These are phyloP conservation scores for Brienomyrus longianalis DNA, from an alignment of 2,113 vertebrate genomes.

Conservation along the genomic window DNA sequence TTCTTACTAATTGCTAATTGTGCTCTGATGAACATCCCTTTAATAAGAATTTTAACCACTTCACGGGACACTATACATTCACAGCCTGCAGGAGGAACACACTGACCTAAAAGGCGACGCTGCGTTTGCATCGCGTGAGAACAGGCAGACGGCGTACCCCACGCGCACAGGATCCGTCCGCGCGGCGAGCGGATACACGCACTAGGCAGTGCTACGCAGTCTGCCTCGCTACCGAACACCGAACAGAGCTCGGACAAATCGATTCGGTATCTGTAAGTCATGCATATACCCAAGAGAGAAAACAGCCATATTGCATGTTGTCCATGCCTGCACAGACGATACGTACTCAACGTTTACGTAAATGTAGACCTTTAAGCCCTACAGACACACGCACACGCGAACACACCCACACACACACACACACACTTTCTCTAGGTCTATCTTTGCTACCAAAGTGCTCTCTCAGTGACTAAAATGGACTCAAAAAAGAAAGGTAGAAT, in stretches of 20 bases:
- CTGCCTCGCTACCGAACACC: background rate
- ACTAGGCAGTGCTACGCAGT: background rate
- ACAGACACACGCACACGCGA: conserved; percentile 6
- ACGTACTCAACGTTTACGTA: conserved; percentile 12
- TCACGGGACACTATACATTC: conserved; percentile 48
- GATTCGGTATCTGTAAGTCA: background rate
- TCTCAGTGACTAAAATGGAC: conserved; percentile 57
- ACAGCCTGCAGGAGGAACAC: conserved; percentile 38
- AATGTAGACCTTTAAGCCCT: background rate
- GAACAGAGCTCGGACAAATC: background rate
- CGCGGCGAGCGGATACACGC: background rate
- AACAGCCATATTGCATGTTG: conserved; percentile 23
- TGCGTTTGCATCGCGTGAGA: background rate
- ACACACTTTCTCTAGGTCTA: conserved; percentile 39
- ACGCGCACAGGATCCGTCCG: background rate
- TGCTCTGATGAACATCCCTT: conserved; percentile 68
- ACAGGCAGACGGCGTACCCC: background rate
- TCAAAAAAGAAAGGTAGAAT: conserved; percentile 46
- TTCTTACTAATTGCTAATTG: conserved; percentile 65
- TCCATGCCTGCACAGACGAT: conserved; percentile 17
- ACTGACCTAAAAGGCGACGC: conserved; percentile 35
- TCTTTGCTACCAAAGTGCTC: conserved; percentile 71
- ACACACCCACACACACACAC: conserved; percentile 22
- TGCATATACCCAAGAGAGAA: background rate
- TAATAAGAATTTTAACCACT: conserved; percentile 60